These are phyloP conservation scores for Limulus polyphemus DNA, from an alignment of 2,888 invertebrate genomes.

Conservation along the genomic window DNA sequence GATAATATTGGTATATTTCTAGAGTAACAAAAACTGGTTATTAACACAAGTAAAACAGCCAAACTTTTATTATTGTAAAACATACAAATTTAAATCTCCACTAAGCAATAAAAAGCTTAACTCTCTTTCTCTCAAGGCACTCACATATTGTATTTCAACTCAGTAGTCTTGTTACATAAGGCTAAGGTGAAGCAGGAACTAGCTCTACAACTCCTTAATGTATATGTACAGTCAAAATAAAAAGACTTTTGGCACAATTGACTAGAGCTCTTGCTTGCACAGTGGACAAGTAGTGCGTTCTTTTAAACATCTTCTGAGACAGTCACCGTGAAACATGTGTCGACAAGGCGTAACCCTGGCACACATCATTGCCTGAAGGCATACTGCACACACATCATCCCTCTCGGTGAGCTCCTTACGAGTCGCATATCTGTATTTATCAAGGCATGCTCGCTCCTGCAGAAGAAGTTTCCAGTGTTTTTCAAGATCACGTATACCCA, in stretches of 20 bases:
- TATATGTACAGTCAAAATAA: too few relatives aligned
- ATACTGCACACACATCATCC: conserved; percentile 67
- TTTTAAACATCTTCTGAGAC: conserved; percentile 58
- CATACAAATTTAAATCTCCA: too few relatives aligned
- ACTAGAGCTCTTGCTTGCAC: conserved; percentile 44
- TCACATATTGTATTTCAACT: too few relatives aligned
- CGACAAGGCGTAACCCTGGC: conserved; percentile 66
- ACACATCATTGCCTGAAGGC: conserved; percentile 53
- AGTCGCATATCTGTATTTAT: conserved; percentile 44
- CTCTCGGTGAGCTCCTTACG: conserved; percentile 51
- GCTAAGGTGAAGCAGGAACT: too few relatives aligned
- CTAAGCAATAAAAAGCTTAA: too few relatives aligned
- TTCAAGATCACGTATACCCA: conserved; percentile 20
- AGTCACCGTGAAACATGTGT: conserved; percentile 65
- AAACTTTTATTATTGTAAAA: too few relatives aligned
- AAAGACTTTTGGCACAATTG: background rate
- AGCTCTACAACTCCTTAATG: too few relatives aligned
- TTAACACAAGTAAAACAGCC: too few relatives aligned
- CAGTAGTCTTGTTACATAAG: too few relatives aligned
- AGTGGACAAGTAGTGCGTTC: conserved; percentile 50
- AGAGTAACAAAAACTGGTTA: too few relatives aligned
- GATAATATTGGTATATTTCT: too few relatives aligned
- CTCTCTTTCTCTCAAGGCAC: too few relatives aligned
- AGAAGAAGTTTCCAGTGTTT: conserved; percentile 40
- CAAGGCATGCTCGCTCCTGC: conserved; percentile 48